Evolutionary conservation across 1,140 invertebrate species (phyloP).

Genomic region (Euwallacea fornicatus): DNA sequence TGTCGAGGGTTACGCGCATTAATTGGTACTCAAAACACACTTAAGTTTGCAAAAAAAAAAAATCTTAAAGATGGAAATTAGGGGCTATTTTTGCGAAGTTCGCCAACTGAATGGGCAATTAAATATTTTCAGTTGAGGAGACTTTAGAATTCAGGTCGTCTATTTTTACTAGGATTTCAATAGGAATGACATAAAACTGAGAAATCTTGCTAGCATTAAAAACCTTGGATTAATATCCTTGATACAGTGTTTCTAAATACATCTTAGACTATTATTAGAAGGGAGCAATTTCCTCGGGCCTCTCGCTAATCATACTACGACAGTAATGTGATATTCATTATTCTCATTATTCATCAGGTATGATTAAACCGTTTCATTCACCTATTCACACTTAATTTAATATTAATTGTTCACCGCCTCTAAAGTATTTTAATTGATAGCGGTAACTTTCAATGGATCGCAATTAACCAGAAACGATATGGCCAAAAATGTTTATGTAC

Average conservation of each 20-base stretch:
- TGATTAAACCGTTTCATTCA: slow-evolving; percentile 22
- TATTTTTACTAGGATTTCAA: slow-evolving; percentile 20
- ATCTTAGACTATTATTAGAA: too few species aligned
- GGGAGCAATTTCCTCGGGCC: too few species aligned
- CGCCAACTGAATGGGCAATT: slow-evolving; percentile 17
- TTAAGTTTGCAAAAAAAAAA: not conserved
- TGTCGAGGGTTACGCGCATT: too few species aligned
- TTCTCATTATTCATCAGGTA: slow-evolving; percentile 4
- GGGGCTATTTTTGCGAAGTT: slow-evolving; percentile 12
- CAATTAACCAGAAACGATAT: too few species aligned
- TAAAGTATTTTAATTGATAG: slow-evolving; percentile 23
- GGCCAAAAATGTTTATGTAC: too few species aligned
- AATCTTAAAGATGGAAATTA: not conserved
- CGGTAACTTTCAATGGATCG: not conserved
- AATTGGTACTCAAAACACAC: not conserved
- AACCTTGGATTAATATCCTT: too few species aligned
- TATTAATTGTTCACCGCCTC: slow-evolving; percentile 15
- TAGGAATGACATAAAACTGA: not conserved
- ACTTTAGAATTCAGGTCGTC: slow-evolving; percentile 22
- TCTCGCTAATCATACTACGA: too few species aligned
- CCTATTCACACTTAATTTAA: slow-evolving; percentile 11
- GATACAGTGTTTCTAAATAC: too few species aligned
- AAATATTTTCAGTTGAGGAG: slow-evolving; percentile 11
- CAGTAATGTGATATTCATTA: not conserved
- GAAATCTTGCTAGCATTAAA: too few species aligned